Evolutionary conservation across 2,113 vertebrate species (phyloP).

Genomic region (Turnix velox): DNA sequence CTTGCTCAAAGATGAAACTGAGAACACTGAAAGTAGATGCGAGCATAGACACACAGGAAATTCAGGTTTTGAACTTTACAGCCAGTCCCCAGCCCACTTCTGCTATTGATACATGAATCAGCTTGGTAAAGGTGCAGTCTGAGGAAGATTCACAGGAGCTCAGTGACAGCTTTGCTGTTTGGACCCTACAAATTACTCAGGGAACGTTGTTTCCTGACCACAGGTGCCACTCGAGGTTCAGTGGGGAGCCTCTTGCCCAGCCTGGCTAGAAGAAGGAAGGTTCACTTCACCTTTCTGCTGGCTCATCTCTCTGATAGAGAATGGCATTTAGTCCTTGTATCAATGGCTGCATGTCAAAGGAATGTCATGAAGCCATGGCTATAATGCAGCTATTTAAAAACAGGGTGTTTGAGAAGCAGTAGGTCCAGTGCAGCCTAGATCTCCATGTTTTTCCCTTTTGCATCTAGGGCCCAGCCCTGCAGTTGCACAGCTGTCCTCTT

Average conservation of each 20-base stretch:
- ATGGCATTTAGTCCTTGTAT: background rate
- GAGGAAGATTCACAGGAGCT: background rate
- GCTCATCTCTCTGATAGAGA: background rate
- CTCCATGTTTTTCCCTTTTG: background rate
- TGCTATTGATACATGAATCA: background rate
- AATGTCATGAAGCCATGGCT: accelerated
- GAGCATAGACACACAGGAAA: background rate
- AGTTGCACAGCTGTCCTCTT: background rate
- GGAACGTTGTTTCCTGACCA: background rate
- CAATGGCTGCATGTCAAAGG: background rate
- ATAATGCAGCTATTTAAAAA: background rate
- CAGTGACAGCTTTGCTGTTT: background rate
- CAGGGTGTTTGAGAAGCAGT: background rate
- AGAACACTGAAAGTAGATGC: background rate
- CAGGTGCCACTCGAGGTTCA: background rate
- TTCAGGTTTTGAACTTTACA: background rate
- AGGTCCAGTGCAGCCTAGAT: accelerated
- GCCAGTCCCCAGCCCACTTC: accelerated
- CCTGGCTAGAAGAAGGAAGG: background rate
- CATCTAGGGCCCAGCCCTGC: background rate
- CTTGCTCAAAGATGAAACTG: background rate
- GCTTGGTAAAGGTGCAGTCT: background rate
- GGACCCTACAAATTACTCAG: background rate
- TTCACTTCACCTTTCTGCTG: background rate
- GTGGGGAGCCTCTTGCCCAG: accelerated